Percentiles rank a stretch among this genome's conserved stretches.
phyloP scores from a whole-genome alignment of 2,888 invertebrate species.

The Aporophyla lueneburgensis region DNA sequence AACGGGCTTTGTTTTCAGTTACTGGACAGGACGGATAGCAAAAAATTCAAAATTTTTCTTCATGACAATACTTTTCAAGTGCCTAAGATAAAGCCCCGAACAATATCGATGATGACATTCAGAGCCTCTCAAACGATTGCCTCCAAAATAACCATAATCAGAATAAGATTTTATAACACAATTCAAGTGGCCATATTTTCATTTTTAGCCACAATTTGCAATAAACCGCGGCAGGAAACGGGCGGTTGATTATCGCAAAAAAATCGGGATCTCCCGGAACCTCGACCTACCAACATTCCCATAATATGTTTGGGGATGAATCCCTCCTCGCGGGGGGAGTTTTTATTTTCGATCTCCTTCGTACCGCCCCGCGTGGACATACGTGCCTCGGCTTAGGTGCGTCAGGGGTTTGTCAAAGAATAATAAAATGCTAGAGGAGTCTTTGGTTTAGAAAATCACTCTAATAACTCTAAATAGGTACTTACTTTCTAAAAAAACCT shows the following conservation, averaged over 20 bases:
- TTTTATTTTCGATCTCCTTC: constrained; percentile 88
- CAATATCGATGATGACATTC: constrained; percentile 31
- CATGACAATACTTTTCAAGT: constrained; percentile 8
- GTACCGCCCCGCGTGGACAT: constrained; percentile 82
- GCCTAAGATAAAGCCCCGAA: constrained; percentile 12
- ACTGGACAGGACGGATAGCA: background rate
- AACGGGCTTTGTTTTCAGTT: constrained; percentile 9
- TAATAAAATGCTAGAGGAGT: constrained; percentile 53
- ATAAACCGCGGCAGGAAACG: constrained; percentile 61
- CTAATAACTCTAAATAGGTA: background rate
- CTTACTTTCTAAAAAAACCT: too few species aligned
- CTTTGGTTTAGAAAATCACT: constrained; percentile 9
- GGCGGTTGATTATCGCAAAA: constrained; percentile 81
- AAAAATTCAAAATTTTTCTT: background rate
- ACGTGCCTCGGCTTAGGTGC: constrained; percentile 81
- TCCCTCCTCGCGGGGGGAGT: constrained; percentile 79
- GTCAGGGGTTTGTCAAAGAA: constrained; percentile 72
- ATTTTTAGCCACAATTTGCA: constrained; percentile 57
- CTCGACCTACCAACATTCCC: constrained; percentile 82
- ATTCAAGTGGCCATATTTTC: constrained; percentile 49
- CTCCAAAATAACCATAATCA: constrained; percentile 45
- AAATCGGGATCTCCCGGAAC: constrained; percentile 80
- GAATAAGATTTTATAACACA: constrained; percentile 62
- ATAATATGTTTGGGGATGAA: constrained; percentile 88
- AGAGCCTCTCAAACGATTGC: constrained; percentile 27